Percentiles rank a stretch among this genome's conserved stretches.
Conservation (phyloP, 2,888 invertebrate species). For the Trissolcus japonicus region DNA sequence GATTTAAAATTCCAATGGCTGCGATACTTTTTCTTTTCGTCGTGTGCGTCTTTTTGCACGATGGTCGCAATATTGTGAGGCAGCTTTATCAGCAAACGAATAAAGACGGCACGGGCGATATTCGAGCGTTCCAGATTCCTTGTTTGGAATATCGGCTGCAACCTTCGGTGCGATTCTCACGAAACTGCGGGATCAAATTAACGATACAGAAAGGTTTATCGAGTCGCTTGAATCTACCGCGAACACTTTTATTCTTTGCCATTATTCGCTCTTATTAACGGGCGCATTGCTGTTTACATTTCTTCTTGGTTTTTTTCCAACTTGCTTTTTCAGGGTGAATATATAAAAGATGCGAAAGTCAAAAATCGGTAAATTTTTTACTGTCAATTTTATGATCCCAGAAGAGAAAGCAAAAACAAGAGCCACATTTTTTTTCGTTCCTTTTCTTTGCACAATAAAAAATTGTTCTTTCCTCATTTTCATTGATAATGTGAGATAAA, state of each 20-base stretch:
- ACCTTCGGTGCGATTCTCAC: constrained; percentile 47
- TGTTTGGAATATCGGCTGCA: constrained; percentile 49
- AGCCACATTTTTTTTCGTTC: too few relatives aligned
- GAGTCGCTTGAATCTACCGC: constrained; percentile 23
- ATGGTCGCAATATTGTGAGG: constrained; percentile 32
- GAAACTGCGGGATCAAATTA: constrained; percentile 41
- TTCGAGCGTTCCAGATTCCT: constrained; percentile 55
- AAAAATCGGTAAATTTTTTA: neutral
- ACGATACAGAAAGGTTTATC: constrained; percentile 39
- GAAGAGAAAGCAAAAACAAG: too few relatives aligned
- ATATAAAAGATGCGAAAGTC: neutral
- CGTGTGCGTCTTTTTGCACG: too few relatives aligned
- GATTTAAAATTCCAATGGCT: too few relatives aligned
- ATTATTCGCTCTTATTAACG: constrained; percentile 18
- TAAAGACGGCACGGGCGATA: constrained; percentile 45
- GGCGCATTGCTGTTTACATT: constrained; percentile 5
- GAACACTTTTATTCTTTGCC: constrained; percentile 12
- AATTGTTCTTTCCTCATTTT: constrained; percentile 9
- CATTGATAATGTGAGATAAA: constrained; percentile 18
- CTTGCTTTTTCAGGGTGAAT: constrained; percentile 5
- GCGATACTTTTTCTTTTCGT: too few relatives aligned
- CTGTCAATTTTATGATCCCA: too few relatives aligned
- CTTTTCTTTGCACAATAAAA: neutral
- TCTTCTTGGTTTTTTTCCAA: constrained; percentile 1
- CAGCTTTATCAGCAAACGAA: constrained; percentile 50